These are phyloP conservation scores for Halesus radiatus DNA, from an alignment of 1,140 invertebrate species.

Conservation along the genomic window DNA sequence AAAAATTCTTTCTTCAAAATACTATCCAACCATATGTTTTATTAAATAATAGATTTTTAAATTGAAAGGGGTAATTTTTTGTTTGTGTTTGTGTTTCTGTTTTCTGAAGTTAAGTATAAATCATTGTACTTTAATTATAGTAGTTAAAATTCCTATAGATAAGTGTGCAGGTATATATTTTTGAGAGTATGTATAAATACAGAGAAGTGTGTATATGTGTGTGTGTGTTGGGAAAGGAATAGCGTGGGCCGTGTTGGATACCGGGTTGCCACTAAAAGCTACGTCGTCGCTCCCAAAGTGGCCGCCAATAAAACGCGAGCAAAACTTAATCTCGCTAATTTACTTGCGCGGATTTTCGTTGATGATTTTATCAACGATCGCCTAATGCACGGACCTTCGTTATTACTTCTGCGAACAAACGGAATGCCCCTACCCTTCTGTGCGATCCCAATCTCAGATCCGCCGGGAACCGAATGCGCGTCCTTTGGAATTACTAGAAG, in stretches of 20 bases:
- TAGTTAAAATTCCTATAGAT: too few species aligned
- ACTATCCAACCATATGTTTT: too few species aligned
- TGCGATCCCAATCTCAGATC: conserved; percentile 31
- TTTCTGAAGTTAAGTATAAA: too few species aligned
- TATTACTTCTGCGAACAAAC: conserved; percentile 42
- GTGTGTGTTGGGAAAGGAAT: too few species aligned
- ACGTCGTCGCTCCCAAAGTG: conserved; percentile 5
- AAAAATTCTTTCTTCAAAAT: too few species aligned
- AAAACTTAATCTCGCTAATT: conserved; percentile 52
- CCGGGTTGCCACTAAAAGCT: neutral
- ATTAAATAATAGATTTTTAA: too few species aligned
- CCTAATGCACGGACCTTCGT: conserved; percentile 27
- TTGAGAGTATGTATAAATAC: too few species aligned
- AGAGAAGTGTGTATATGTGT: too few species aligned
- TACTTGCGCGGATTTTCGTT: conserved; percentile 51
- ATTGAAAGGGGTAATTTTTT: too few species aligned
- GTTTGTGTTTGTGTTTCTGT: too few species aligned
- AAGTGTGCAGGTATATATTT: neutral
- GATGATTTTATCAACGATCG: conserved; percentile 53
- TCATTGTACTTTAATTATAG: too few species aligned
- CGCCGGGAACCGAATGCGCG: conserved; percentile 22
- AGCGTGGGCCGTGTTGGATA: too few species aligned
- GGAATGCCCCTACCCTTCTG: conserved; percentile 1
- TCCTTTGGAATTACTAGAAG: neutral
- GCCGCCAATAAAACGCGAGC: conserved; percentile 50